Base-by-base conservation (phyloP, 2,797 vertebrate genomes). In the Emydoidea blandingii region DNA sequence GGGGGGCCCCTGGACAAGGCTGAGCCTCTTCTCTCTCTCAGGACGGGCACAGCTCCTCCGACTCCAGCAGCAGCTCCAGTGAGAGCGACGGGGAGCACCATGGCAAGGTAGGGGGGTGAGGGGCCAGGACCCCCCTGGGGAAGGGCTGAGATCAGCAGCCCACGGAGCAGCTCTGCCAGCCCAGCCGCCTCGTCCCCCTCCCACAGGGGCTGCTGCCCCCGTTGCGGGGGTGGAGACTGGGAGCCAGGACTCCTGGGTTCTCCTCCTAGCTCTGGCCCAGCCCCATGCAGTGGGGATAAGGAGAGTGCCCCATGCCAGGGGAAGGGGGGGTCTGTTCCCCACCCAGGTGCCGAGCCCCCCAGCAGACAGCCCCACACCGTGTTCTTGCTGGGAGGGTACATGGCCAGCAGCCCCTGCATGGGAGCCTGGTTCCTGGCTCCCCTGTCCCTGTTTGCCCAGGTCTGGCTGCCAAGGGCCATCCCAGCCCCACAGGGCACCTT, bases 11-110 rank as follows among this genome's bases (percentile, higher is more conserved):
- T 11, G 2, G 29, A 12, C 14, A 6, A 62, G 6, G 5, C 59
- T 34, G 59, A 62, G 6, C 31, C 16, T n/a, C 15, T 15, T 6
- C 19, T 23, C 65, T 72, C n/a, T 18, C 82, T 25, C 78, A 93
- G 93, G 94, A 87, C 0, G 76, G 85, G 19, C 72, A 79, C 11
- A 9, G 81, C 54, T 68, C 91, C 74, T 81, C 96, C 0, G 95
- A 95, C 37, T 96, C 97, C 84, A 95, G 96, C 86, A 91, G 87
- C 92, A 94, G 95, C 90, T 92, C 87, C 91, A 95, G 95, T 83
- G 94, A 93, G 78, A 95, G 96, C 41, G 89, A 87, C 57, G 96
- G 96, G 2, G 97, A 97, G 62, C 15, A 5, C 0, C 95, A 96
- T 8, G 87, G 47, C 5, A 97, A 98, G 97, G 97, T 97, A 94